Evolutionary conservation across 2,797 vertebrate species (phyloP), one percentile per base, ranked within the genome.

Genomic region (Mormyrops boulengeri): DNA sequence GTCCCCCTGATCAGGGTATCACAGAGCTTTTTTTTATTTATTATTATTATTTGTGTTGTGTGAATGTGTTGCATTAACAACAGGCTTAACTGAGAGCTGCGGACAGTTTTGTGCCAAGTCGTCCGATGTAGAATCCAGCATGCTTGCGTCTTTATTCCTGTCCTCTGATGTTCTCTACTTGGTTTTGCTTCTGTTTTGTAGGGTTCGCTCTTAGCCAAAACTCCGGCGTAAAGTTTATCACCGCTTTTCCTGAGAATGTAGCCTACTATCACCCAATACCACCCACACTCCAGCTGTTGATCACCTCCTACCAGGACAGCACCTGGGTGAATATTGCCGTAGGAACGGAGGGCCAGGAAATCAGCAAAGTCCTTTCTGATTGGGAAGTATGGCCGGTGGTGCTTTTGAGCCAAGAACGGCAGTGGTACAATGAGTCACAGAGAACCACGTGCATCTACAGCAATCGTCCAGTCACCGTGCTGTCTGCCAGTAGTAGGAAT

Each of bases 201-300:
- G 90, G 19, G n/a, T 0, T 77, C 9, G 6, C 5, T 14, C 8
- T 53, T 0, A 44, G 88, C 0, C 0, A 38, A 88, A 91, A 57
- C 57, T 44, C 66, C 0, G 95, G 95, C 6, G 85, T 0, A 0
- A 14, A 52, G 0, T 96, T 96, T 55, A 9, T 90, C 0, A 90
- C 93, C 0, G 94, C 91, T 22, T 96, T 95, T 62, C 95, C 94
- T 0, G 96, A 96, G 91, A 96, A 96, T 90, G 93, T 96, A 0
- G 96, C 95, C 41, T 90, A 89, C 53, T 96, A 93, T 90, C 69
- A 94, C 77, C 93, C 93, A 0, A 0, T 0, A 0, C 0, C 0
- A 0, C 0, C 91, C 2, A 0, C 0, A 0, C 93, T 92, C 91
- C 3, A 0, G 1, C 22, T 96, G 17, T 55, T 34, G 8, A 53